Evolutionary conservation across 2,888 invertebrate genomes (phyloP).

Genomic region (Hipparchia sbordonii): DNA sequence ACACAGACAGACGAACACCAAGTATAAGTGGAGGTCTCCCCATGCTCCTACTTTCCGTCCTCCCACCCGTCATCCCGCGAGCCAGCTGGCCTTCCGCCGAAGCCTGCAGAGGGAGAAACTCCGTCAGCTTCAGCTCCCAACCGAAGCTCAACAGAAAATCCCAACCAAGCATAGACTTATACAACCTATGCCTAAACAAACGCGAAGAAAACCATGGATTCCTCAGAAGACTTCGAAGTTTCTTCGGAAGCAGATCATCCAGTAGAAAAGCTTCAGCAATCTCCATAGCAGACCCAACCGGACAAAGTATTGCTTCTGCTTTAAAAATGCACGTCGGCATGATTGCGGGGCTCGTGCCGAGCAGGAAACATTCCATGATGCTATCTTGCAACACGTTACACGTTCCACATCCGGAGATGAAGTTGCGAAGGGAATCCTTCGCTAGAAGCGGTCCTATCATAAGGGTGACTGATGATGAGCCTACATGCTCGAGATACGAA

Average conservation of each 20-base stretch:
- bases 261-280: slow-evolving; percentile 87
- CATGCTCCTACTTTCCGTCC: slow-evolving; percentile 86
- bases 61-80: slow-evolving; percentile 89
- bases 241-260: slow-evolving; percentile 84
- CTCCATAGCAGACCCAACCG: slow-evolving; percentile 83
- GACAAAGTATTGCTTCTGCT: slow-evolving; percentile 86
- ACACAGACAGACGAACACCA: slow-evolving; percentile 76
- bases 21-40: slow-evolving; percentile 88
- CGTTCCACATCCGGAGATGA: slow-evolving; percentile 70
- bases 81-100: slow-evolving; percentile 91
- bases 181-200: slow-evolving; percentile 83
- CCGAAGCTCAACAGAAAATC: slow-evolving; percentile 84
- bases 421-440: slow-evolving; percentile 76
- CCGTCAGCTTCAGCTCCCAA: slow-evolving; percentile 86
- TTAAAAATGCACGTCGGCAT: slow-evolving; percentile 88
- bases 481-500: slow-evolving; percentile 58
- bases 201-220: slow-evolving; percentile 81
- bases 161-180: slow-evolving; percentile 82
- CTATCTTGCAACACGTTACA: slow-evolving; percentile 85
- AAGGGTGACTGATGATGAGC: slow-evolving; percentile 79
- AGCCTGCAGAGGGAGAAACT: slow-evolving; percentile 83
- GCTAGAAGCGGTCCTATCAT: slow-evolving; percentile 85
- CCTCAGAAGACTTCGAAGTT: slow-evolving; percentile 80
- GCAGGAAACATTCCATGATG: slow-evolving; percentile 82
- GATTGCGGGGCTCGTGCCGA: slow-evolving; percentile 87